phyloP scores from a whole-genome alignment of 2,113 vertebrate species.

The Mus spicilegus region DNA sequence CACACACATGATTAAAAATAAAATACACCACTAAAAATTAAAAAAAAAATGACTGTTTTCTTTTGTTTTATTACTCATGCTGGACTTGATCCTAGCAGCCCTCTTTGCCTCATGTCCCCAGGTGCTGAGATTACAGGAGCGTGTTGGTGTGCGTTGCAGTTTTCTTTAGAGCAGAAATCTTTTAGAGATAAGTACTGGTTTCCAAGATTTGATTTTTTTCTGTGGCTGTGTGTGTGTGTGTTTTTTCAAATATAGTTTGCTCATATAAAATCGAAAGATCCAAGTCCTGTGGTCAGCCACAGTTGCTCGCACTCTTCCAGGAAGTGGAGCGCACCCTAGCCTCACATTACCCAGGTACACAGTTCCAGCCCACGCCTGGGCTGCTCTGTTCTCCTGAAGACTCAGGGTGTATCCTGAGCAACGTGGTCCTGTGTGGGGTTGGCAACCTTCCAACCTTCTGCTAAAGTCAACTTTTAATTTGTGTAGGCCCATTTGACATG shows the following conservation, averaged over 20 bases:
- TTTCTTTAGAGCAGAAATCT: background rate
- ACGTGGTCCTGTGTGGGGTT: background rate
- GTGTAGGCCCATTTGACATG: background rate
- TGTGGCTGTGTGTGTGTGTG: background rate
- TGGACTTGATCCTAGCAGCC: too few relatives aligned
- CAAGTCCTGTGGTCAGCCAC: background rate
- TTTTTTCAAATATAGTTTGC: background rate
- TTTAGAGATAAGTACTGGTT: background rate
- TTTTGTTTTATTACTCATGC: background rate
- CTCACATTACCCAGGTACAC: background rate
- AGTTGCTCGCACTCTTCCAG: background rate
- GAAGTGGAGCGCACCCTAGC: background rate
- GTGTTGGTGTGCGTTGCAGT: background rate
- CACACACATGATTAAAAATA: background rate
- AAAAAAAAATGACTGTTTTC: background rate
- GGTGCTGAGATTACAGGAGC: background rate
- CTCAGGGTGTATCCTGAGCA: background rate
- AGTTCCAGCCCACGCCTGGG: background rate
- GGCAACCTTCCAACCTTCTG: background rate
- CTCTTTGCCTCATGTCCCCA: too few relatives aligned
- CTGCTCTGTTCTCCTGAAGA: background rate
- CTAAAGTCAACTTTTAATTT: background rate
- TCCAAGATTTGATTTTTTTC: slow-evolving; percentile 20
- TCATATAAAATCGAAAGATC: background rate
- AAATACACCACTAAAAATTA: background rate